A percentile compares a stretch with the other conserved stretches of the same genome.
phyloP scores from a whole-genome alignment of 2,888 invertebrate species.

The Pseudanteris insignis region DNA sequence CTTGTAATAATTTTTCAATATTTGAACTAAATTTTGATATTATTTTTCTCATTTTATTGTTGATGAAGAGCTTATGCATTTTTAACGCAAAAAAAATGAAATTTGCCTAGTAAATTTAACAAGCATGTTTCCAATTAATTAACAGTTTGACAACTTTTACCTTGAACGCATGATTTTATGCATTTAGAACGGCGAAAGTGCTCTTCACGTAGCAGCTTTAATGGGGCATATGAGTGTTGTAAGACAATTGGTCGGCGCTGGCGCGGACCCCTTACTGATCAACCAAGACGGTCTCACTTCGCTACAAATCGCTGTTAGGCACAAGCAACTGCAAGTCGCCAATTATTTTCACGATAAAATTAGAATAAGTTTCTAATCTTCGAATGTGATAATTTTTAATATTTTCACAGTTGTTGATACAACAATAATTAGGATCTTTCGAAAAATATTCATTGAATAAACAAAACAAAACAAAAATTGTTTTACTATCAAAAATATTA shows the following conservation, averaged over 20 bases:
- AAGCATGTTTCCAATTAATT: constrained; percentile 24
- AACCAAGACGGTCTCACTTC: constrained; percentile 80
- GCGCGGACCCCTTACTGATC: constrained; percentile 73
- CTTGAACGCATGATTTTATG: constrained; percentile 30
- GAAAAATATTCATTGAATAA: too few species aligned
- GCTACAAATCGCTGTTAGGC: constrained; percentile 72
- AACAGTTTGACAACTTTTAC: constrained; percentile 24
- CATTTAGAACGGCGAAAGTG: constrained; percentile 87
- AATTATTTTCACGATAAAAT: constrained; percentile 69
- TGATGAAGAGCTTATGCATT: too few species aligned
- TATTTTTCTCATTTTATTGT: too few species aligned
- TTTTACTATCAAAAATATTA: too few species aligned
- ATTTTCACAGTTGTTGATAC: not conserved
- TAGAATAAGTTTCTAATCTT: constrained; percentile 40
- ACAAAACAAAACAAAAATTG: too few species aligned
- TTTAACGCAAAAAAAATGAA: too few species aligned
- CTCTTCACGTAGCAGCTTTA: constrained; percentile 90
- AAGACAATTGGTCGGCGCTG: constrained; percentile 77
- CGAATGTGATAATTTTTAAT: constrained; percentile 11
- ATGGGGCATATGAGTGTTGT: constrained; percentile 85
- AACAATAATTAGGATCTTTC: not conserved
- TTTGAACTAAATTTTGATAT: too few species aligned
- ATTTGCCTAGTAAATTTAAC: too few species aligned
- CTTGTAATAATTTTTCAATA: too few species aligned
- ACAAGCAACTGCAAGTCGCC: constrained; percentile 69